Base-by-base conservation (phyloP, 2,888 invertebrate species). In the Flexamia atlantica region DNA sequence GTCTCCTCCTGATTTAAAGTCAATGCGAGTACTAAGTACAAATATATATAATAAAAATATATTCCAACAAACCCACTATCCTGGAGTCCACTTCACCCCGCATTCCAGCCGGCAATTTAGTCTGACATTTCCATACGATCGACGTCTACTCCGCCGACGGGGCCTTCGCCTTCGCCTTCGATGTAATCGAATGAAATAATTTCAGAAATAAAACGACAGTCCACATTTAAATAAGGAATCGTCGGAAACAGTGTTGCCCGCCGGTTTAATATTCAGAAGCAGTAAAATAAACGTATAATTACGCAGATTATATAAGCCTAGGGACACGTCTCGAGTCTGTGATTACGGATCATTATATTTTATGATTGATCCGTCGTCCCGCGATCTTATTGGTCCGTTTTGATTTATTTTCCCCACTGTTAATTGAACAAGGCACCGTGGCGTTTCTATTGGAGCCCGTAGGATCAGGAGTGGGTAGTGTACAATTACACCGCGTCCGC, bases 301-400 rank as follows among this genome's bases (percentile, higher is more conserved):
- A 83, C 57, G 74, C 17, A 46, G 82, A 83, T 83, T 83, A 83
- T 57, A 70, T 74, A 83, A 25, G 74, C 82, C 74, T 79, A 79
- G 79, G 79, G 79, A 79, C 79, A 83, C 74, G 28, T 28, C 42
- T 23, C 74, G 4, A 50, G 28, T 32, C 82, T 74, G 74, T 83
- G 74, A 83, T 83, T 83, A 83, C 57, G 40, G 74, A 74, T 74
- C 74, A 83, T 83, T 83, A 83, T 74, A 57, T 83, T 83, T 83
- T 83, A 83, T 83, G 82, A 83, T 83, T 83, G 82, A 83, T 83
- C 74, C 82, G 57, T 30, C 76, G 57, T 30, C 36, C 50, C 23
- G 57, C 36, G 50, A 83, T 74, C 72, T n/a, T 57, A 74, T 74
- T 74, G 82, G 82, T 74, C 82, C 53, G 82, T 50, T 82, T 83